Evolutionary conservation across 2,797 vertebrate species (phyloP).

Genomic region (Graptemys geographica): DNA sequence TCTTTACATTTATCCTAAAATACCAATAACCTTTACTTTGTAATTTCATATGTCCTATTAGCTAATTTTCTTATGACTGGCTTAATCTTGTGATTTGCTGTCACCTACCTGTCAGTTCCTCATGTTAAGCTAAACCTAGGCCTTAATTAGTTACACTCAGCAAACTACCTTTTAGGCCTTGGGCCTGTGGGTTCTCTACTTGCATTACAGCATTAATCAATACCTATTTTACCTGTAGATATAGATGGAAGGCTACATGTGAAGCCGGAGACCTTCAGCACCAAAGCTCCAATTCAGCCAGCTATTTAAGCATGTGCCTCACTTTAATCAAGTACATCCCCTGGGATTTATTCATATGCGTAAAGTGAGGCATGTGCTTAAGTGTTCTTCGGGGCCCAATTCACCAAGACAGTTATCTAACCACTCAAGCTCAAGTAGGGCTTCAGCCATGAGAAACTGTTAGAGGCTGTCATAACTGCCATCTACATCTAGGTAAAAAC

Average conservation of each 20-base stretch:
- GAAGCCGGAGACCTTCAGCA: not conserved
- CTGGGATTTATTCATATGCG: not conserved
- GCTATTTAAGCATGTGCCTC: not conserved
- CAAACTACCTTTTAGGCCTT: not conserved
- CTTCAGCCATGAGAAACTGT: not conserved
- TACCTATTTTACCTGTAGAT: not conserved
- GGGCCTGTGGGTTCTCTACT: not conserved
- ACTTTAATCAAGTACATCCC: not conserved
- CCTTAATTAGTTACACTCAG: not conserved
- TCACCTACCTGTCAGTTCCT: not conserved
- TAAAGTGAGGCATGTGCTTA: not conserved
- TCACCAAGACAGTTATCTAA: not conserved
- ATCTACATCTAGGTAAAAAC: not conserved
- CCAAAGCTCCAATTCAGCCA: not conserved
- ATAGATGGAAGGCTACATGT: not conserved
- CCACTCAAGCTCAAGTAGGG: not conserved
- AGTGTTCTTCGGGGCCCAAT: not conserved
- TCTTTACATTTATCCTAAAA: not conserved
- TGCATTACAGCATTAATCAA: not conserved
- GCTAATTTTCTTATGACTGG: not conserved
- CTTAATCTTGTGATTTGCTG: not conserved
- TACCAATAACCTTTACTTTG: not conserved
- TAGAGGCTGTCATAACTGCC: not conserved
- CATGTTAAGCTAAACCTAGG: not conserved
- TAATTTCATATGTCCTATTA: not conserved